Conservation (phyloP, 2,113 vertebrate genomes). For the Cichladusa arquata region DNA sequence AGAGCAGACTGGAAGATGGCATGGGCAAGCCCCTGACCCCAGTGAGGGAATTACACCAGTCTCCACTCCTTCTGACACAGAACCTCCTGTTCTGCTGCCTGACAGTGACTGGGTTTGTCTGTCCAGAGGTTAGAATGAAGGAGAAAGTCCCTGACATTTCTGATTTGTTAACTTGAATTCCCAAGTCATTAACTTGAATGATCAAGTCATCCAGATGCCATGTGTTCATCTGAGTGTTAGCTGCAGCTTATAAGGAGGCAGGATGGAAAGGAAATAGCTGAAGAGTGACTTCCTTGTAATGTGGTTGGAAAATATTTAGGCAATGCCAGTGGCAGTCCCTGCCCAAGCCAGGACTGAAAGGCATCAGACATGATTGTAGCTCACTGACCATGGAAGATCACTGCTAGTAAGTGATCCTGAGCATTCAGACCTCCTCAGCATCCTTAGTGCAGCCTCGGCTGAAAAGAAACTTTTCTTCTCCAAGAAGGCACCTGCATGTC, state of each 20-base stretch:
- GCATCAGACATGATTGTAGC: neutral
- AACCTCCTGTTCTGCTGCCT: neutral
- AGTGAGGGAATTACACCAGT: neutral
- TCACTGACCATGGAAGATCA: neutral
- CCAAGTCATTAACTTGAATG: neutral
- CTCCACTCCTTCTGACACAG: neutral
- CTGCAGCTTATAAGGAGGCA: neutral
- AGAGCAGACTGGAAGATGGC: neutral
- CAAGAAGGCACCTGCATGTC: neutral
- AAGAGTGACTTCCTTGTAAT: neutral
- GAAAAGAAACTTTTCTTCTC: neutral
- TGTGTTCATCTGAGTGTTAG: neutral
- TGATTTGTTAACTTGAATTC: neutral
- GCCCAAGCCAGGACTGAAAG: neutral
- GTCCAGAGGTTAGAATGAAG: neutral
- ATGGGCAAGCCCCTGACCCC: neutral
- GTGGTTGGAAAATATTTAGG: neutral
- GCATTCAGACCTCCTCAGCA: neutral
- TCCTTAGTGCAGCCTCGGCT: accelerated
- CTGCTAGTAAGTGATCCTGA: neutral
- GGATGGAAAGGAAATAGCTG: neutral
- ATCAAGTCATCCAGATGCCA: neutral
- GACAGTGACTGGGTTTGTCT: neutral
- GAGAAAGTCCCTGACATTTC: neutral
- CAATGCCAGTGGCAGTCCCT: neutral